phyloP scores from a whole-genome alignment of 2,113 vertebrate genomes.

The Phylloscopus whistleri region DNA sequence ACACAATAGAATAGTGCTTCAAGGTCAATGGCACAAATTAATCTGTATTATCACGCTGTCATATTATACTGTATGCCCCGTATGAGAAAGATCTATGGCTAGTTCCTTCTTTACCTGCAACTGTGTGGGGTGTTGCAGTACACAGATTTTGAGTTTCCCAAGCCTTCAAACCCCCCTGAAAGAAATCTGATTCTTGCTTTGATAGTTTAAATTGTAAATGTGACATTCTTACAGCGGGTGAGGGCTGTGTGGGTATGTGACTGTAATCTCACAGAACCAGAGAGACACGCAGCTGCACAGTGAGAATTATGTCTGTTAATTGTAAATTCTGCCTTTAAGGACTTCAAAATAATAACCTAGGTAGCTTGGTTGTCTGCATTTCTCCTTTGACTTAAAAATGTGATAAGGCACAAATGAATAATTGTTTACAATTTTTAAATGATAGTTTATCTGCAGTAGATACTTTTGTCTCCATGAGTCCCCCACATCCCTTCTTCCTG shows the following conservation, averaged over 20 bases:
- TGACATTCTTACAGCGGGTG: background rate
- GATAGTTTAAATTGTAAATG: slow-evolving; percentile 6
- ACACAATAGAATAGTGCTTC: slow-evolving; percentile 34
- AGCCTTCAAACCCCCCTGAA: background rate
- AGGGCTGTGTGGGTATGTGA: background rate
- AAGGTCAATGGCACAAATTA: slow-evolving; percentile 69
- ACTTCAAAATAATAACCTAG: background rate
- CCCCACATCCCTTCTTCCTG: background rate
- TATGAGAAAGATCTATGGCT: slow-evolving; percentile 50
- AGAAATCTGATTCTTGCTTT: background rate
- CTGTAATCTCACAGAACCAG: background rate
- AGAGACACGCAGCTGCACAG: background rate
- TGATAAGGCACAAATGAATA: background rate
- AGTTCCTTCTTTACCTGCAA: background rate
- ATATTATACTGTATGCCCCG: slow-evolving; percentile 10
- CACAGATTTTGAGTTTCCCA: background rate
- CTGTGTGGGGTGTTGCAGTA: background rate
- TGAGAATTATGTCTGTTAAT: background rate
- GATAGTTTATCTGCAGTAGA: background rate
- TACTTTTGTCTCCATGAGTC: background rate
- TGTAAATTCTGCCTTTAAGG: background rate
- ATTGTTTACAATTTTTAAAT: background rate
- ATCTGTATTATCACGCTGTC: slow-evolving; percentile 65
- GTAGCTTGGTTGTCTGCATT: background rate
- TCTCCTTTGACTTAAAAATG: background rate